Conservation (phyloP, 2,888 invertebrate species). For the Halocaridina rubra region DNA sequence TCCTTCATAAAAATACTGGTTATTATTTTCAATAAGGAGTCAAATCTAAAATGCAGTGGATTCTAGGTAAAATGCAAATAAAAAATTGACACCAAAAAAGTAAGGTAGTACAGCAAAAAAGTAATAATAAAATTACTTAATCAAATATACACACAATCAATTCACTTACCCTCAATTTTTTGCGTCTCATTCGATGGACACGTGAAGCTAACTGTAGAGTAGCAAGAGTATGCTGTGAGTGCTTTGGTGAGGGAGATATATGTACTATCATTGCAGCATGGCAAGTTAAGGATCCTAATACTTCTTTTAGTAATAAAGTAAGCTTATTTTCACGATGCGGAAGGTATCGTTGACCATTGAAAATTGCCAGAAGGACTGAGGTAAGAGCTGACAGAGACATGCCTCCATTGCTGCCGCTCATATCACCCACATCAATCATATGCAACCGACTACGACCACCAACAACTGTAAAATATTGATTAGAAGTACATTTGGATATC, state of each 20-base stretch:
- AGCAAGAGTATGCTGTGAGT: slow-evolving; percentile 92
- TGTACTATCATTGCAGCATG: slow-evolving; percentile 97
- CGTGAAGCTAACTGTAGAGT: slow-evolving; percentile 95
- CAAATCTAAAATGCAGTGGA: no score
- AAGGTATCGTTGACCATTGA: slow-evolving; percentile 96
- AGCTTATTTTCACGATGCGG: slow-evolving; percentile 75
- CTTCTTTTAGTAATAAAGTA: slow-evolving; percentile 78
- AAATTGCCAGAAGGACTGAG: slow-evolving; percentile 93
- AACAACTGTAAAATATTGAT: slow-evolving; percentile 77
- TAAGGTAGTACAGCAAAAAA: no score
- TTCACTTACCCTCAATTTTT: slow-evolving; percentile 88
- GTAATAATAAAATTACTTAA: no score
- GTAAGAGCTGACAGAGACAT: slow-evolving; percentile 94
- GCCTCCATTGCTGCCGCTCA: slow-evolving; percentile 64
- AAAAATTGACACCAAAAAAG: no score
- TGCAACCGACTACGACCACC: slow-evolving; percentile 96
- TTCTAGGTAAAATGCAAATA: no score
- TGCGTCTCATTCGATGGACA: slow-evolving; percentile 90
- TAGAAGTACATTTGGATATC: not conserved
- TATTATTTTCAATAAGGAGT: no score
- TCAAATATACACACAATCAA: no score
- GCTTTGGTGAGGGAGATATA: slow-evolving; percentile 85
- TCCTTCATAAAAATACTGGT: no score
- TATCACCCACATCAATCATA: slow-evolving; percentile 92
- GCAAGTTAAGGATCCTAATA: slow-evolving; percentile 91